These are phyloP conservation scores for Microplitis demolitor DNA, from an alignment of 1,140 invertebrate genomes.

Conservation along the genomic window DNA sequence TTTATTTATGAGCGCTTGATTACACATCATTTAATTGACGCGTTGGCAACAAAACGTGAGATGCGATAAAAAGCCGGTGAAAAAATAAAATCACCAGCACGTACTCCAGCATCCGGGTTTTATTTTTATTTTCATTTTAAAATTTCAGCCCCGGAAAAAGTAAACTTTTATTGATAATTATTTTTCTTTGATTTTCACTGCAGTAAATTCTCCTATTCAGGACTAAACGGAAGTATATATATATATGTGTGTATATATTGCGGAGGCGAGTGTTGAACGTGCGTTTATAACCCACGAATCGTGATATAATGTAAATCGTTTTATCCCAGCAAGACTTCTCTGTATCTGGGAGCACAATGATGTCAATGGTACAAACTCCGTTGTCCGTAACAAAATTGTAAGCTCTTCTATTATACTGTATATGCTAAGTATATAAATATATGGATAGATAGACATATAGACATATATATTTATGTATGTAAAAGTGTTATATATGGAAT, in stretches of 20 bases:
- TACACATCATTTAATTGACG: slow-evolving; percentile 34
- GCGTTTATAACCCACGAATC: background rate
- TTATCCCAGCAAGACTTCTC: background rate
- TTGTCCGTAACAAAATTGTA: background rate
- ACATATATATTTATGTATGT: background rate
- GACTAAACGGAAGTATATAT: background rate
- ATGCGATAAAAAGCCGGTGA: background rate
- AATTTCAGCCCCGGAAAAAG: no score
- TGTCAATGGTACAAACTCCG: background rate
- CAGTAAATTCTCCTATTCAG: no score
- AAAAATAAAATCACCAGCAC: background rate
- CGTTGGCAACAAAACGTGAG: background rate
- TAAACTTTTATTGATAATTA: no score
- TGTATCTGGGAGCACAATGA: background rate
- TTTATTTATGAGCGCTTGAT: slow-evolving; percentile 36
- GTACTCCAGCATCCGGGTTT: background rate
- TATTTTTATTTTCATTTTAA: no score
- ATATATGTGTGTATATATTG: background rate
- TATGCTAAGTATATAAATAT: background rate
- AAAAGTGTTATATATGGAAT: background rate
- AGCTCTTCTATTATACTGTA: background rate
- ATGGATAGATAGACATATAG: background rate
- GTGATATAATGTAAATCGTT: slow-evolving; percentile 10
- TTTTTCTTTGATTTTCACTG: no score
- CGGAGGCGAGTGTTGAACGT: background rate